A percentile compares a stretch with the other conserved stretches of the same genome.
Evolutionary conservation across 2,797 vertebrate species (phyloP).

Genomic region (Rhincodon typus): DNA sequence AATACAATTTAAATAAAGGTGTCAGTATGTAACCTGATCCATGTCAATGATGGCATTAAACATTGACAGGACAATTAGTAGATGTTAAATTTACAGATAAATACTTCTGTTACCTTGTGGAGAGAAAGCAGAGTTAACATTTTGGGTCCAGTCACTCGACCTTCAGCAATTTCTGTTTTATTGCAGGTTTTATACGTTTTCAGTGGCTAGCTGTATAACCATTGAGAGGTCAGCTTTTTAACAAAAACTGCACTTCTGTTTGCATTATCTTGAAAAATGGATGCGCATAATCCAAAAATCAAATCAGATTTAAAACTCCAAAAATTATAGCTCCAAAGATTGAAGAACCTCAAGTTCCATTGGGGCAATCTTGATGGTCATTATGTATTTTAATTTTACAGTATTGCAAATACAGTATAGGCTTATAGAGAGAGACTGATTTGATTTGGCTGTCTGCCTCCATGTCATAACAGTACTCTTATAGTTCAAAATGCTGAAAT

Average conservation of each 20-base stretch:
- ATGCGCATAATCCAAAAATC: neutral
- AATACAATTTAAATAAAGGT: neutral
- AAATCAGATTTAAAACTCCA: neutral
- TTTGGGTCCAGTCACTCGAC: no score
- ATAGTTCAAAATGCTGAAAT: neutral
- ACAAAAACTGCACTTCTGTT: neutral
- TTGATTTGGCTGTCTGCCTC: no score
- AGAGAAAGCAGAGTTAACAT: no score
- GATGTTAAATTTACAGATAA: neutral
- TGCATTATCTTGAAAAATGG: neutral
- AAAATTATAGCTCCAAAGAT: neutral
- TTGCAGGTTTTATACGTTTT: neutral
- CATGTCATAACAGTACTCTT: neutral
- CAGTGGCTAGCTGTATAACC: no score
- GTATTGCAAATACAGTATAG: no score
- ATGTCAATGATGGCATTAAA: neutral
- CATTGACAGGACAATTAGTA: neutral
- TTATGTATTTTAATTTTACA: no score
- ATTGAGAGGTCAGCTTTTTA: neutral
- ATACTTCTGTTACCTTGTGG: neutral
- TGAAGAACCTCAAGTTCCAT: neutral
- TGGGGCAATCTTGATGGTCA: no score
- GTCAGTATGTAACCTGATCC: neutral
- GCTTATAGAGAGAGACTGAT: no score
- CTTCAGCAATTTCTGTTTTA: no score